Evolutionary conservation across 2,113 vertebrate genomes (phyloP).

Genomic region (Oxyruncus cristatus): DNA sequence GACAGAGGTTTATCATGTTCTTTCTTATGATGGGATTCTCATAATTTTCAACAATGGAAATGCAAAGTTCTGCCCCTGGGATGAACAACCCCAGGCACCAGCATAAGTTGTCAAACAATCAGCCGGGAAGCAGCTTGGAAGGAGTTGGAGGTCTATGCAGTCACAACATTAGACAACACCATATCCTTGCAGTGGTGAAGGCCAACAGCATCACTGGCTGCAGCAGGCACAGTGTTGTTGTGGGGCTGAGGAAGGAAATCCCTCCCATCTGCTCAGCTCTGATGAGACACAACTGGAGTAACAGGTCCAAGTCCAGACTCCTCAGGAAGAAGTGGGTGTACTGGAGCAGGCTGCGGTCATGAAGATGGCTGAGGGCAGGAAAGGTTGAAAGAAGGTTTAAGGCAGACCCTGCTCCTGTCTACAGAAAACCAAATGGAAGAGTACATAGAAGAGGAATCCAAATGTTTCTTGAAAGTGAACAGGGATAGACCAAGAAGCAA

Average conservation of each 20-base stretch:
- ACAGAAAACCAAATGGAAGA: background rate
- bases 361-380: background rate
- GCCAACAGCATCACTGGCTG: background rate
- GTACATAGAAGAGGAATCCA: background rate
- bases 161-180: background rate
- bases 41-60: background rate
- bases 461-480: background rate
- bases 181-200: background rate
- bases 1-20: background rate
- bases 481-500: background rate
- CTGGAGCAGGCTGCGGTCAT: background rate
- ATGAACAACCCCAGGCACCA: background rate
- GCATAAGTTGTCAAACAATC: background rate
- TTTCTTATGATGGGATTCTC: background rate
- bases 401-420: background rate
- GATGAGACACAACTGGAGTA: background rate
- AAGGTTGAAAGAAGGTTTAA: background rate
- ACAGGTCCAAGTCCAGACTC: background rate
- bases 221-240: background rate
- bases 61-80: background rate
- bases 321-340: background rate
- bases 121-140: background rate
- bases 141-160: background rate
- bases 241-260: fast-evolving
- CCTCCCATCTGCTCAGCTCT: background rate